Evolutionary conservation across 1,140 invertebrate genomes (phyloP).

Genomic region (Macrotrachela quadricornifera): DNA sequence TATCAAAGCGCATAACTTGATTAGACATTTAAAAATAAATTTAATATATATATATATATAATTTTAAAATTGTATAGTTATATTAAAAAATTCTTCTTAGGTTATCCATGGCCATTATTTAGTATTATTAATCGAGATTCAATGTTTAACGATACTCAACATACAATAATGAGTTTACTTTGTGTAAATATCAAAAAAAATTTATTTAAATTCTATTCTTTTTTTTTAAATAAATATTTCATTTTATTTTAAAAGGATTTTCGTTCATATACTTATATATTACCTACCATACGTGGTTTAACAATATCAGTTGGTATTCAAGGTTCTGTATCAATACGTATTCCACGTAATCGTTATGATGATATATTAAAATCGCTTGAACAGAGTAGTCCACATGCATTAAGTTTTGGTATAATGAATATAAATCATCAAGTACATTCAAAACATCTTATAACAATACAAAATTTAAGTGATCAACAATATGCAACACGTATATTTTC

Average conservation of each 20-base stretch:
- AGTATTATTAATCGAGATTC: slow-evolving; percentile 55
- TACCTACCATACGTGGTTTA: slow-evolving; percentile 52
- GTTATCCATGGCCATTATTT: slow-evolving; percentile 63
- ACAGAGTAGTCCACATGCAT: neutral
- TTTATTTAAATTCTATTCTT: too few relatives aligned
- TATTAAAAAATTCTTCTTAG: slow-evolving; percentile 14
- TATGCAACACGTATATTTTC: neutral
- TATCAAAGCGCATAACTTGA: too few relatives aligned
- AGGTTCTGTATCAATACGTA: slow-evolving; percentile 21
- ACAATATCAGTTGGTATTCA: slow-evolving; percentile 54
- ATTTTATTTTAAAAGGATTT: slow-evolving; percentile 38
- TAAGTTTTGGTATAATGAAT: neutral
- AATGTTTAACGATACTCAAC: slow-evolving; percentile 64
- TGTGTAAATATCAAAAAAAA: slow-evolving; percentile 33
- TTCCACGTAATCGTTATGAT: slow-evolving; percentile 54
- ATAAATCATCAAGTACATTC: neutral
- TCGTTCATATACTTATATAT: slow-evolving; percentile 58
- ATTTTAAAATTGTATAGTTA: neutral
- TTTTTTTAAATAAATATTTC: too few relatives aligned
- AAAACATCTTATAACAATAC: neutral
- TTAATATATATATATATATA: too few relatives aligned
- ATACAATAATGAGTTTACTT: slow-evolving; percentile 67
- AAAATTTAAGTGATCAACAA: neutral
- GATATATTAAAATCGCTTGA: slow-evolving; percentile 3
- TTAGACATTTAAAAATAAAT: too few relatives aligned